A percentile compares a stretch with the other conserved stretches of the same genome.
phyloP scores from a whole-genome alignment of 1,140 invertebrate genomes.

The Psilanteris sp. region DNA sequence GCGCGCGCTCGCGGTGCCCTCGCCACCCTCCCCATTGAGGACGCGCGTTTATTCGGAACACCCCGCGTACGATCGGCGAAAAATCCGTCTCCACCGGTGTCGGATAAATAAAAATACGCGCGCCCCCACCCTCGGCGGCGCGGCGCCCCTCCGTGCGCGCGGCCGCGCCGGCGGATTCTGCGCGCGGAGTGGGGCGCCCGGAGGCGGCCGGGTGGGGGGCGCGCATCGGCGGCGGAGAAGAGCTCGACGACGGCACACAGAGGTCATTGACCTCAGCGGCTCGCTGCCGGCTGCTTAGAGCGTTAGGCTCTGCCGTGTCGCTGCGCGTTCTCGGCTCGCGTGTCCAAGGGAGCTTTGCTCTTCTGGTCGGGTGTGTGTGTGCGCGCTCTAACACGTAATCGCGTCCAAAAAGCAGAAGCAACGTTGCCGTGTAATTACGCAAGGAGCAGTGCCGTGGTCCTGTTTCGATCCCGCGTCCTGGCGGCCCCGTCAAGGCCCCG shows the following conservation, averaged over 20 bases:
- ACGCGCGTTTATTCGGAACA: no score
- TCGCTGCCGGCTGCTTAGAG: conserved; percentile 77
- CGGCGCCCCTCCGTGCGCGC: conserved; percentile 27
- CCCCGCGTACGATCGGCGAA: conserved; percentile 45
- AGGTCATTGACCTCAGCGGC: conserved; percentile 79
- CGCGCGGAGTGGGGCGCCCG: conserved; percentile 28
- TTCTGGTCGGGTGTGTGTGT: conserved; percentile 28
- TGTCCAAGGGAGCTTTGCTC: conserved; percentile 27
- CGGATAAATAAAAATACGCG: conserved; percentile 57
- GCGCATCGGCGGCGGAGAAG: conserved; percentile 59
- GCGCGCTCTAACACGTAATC: background rate
- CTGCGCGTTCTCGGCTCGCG: conserved; percentile 46
- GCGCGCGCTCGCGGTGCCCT: no score
- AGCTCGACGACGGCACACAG: conserved; percentile 74
- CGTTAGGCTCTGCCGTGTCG: conserved; percentile 59
- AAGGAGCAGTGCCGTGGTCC: conserved; percentile 5
- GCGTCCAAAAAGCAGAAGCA: background rate
- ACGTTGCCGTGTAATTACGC: no score
- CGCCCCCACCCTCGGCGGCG: conserved; percentile 29
- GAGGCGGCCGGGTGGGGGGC: conserved; percentile 28
- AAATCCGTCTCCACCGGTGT: conserved; percentile 46
- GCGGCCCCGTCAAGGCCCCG: conserved; percentile 47
- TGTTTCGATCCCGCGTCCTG: conserved; percentile 27
- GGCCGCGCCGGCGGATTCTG: conserved; percentile 22
- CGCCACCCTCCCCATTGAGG: no score